These are phyloP conservation scores for Prietella phreatophila DNA, from an alignment of 2,113 vertebrate species.

Conservation along the genomic window DNA sequence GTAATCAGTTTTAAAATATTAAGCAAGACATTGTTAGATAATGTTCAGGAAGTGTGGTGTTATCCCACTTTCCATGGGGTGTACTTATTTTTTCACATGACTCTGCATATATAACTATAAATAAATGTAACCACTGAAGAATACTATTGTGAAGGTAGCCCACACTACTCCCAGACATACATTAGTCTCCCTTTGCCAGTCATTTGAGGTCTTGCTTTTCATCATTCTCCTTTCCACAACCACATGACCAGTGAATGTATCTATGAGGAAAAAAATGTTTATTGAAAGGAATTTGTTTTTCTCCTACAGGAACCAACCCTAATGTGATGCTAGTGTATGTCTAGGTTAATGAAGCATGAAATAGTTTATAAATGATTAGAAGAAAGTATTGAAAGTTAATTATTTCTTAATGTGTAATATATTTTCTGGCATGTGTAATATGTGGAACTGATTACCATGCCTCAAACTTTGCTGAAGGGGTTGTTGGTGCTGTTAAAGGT, in stretches of 20 bases:
- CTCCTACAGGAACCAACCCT: neutral
- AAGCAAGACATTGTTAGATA: neutral
- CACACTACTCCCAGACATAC: neutral
- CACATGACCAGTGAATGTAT: constrained; percentile 22
- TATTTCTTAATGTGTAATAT: constrained; percentile 79
- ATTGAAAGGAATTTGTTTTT: constrained; percentile 24
- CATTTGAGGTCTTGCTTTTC: constrained; percentile 28
- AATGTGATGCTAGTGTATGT: constrained; percentile 13
- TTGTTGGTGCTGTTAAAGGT: neutral
- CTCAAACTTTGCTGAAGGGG: constrained; percentile 52
- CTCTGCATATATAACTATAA: no score
- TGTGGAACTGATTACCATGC: constrained; percentile 69
- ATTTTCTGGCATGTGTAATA: constrained; percentile 58
- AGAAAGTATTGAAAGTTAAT: constrained; percentile 74
- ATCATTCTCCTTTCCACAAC: neutral
- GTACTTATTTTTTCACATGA: no score
- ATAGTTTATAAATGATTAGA: constrained; percentile 72
- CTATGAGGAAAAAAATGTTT: constrained; percentile 5
- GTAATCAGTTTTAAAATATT: neutral
- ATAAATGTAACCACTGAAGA: no score
- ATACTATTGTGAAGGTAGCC: no score
- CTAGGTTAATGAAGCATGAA: constrained; percentile 62
- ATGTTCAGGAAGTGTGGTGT: neutral
- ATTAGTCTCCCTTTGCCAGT: constrained; percentile 1
- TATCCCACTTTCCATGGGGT: neutral